These are phyloP conservation scores for Rhinopomastus cyanomelas DNA, from an alignment of 2,113 vertebrate genomes.

Conservation along the genomic window DNA sequence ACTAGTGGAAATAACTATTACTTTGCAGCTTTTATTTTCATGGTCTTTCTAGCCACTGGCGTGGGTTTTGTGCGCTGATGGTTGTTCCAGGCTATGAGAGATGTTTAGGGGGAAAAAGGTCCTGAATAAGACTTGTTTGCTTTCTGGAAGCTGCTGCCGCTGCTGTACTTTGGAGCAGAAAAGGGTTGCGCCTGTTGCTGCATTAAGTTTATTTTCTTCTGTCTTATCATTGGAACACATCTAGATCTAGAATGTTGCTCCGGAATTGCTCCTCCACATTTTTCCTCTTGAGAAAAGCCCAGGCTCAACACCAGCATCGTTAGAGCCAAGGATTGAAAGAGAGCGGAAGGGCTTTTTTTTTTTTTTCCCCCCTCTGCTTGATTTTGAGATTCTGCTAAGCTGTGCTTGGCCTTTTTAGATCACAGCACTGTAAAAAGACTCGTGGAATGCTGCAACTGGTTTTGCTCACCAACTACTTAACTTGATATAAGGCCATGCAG, in stretches of 20 bases:
- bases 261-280: not conserved
- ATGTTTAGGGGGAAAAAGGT: not conserved
- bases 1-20: slow-evolving; percentile 46
- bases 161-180: not conserved
- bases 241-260: not conserved
- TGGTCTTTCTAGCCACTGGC: slow-evolving; percentile 15
- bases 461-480: not conserved
- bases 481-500: not conserved
- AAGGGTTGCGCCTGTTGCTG: not conserved
- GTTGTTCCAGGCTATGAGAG: not conserved
- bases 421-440: not conserved
- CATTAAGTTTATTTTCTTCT: slow-evolving; percentile 2
- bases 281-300: slow-evolving; percentile 18
- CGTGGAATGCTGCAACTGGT: not conserved
- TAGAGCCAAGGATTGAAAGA: slow-evolving; percentile 17
- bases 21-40: slow-evolving; percentile 33
- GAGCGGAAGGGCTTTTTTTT: not conserved
- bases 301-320: slow-evolving; percentile 2
- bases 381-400: not conserved
- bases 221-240: not conserved
- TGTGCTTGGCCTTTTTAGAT: not conserved
- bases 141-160: slow-evolving; percentile 13
- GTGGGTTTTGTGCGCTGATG: not conserved
- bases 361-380: not conserved
- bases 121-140: not conserved